phyloP scores from a whole-genome alignment of 2,113 vertebrate species.

The Euleptes europaea region DNA sequence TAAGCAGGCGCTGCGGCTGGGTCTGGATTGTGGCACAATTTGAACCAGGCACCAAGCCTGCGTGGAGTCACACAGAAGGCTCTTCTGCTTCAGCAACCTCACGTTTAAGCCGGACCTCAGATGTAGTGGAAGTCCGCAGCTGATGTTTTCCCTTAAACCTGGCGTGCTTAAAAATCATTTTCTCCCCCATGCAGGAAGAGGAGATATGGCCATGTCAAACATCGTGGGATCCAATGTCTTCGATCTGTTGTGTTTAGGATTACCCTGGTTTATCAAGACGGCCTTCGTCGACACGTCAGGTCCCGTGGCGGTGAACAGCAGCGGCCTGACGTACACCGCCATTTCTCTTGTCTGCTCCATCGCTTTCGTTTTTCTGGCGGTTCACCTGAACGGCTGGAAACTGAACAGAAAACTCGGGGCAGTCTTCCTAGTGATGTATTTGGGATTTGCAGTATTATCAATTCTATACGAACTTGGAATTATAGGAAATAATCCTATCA shows the following conservation, averaged over 20 bases:
- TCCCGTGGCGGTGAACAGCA: constrained; percentile 90
- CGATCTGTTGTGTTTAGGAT: constrained; percentile 93
- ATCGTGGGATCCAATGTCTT: constrained; percentile 97
- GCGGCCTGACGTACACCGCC: constrained; percentile 86
- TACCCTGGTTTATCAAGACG: constrained; percentile 96
- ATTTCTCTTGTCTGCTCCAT: constrained; percentile 89
- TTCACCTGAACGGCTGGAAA: constrained; percentile 92
- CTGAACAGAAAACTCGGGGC: constrained; percentile 90
- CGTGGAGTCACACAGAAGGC: too few relatives aligned
- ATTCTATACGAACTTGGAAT: constrained; percentile 94
- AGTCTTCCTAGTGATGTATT: constrained; percentile 84
- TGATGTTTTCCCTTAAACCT: neutral
- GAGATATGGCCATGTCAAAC: constrained; percentile 98
- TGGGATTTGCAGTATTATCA: constrained; percentile 84
- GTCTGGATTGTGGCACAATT: too few relatives aligned
- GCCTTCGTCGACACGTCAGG: constrained; percentile 83
- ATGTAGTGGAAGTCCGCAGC: constrained; percentile 31
- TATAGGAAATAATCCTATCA: constrained; percentile 88
- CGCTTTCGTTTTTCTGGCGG: constrained; percentile 85
- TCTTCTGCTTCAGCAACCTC: too few relatives aligned
- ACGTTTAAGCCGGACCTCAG: neutral
- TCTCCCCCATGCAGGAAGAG: constrained; percentile 83
- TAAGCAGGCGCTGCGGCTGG: too few relatives aligned
- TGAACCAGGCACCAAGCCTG: too few relatives aligned
- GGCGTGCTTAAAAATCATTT: neutral